A percentile compares a stretch with the other conserved stretches of the same genome.
Evolutionary conservation across 1,140 invertebrate genomes (phyloP).

Genomic region (Papilio glaucus): DNA sequence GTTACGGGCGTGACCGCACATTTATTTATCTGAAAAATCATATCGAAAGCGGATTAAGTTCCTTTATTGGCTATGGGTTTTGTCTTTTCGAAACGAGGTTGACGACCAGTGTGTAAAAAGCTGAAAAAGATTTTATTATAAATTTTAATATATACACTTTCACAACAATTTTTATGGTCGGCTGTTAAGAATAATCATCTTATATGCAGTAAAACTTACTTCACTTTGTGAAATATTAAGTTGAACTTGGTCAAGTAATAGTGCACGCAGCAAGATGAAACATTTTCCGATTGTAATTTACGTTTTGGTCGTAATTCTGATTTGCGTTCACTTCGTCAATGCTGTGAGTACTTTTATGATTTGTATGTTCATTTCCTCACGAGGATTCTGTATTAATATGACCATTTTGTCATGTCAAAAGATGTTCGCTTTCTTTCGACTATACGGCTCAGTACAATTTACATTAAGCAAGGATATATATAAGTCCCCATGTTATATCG

Average conservation of each 20-base stretch:
- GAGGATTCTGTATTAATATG: slow-evolving; percentile 1
- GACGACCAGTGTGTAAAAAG: neutral
- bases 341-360: slow-evolving; percentile 46
- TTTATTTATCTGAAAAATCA: too few relatives aligned
- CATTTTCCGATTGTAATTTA: neutral
- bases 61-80: too few relatives aligned
- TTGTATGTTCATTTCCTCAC: slow-evolving; percentile 37
- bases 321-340: slow-evolving; percentile 39
- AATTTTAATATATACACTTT: slow-evolving; percentile 11
- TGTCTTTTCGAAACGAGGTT: too few relatives aligned
- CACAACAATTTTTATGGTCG: slow-evolving; percentile 3
- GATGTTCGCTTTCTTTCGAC: too few relatives aligned
- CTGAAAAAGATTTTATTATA: neutral
- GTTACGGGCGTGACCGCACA: too few relatives aligned
- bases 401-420: neutral
- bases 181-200: neutral
- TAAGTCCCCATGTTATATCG: too few relatives aligned
- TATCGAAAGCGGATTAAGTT: too few relatives aligned
- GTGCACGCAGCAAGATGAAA: neutral
- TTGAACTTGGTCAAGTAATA: neutral
- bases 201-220: slow-evolving; percentile 1
- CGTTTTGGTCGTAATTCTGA: slow-evolving; percentile 32
- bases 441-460: too few relatives aligned
- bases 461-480: too few relatives aligned
- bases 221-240: neutral